Conservation (phyloP, 2,888 invertebrate genomes). For the Rhagium mordax region DNA sequence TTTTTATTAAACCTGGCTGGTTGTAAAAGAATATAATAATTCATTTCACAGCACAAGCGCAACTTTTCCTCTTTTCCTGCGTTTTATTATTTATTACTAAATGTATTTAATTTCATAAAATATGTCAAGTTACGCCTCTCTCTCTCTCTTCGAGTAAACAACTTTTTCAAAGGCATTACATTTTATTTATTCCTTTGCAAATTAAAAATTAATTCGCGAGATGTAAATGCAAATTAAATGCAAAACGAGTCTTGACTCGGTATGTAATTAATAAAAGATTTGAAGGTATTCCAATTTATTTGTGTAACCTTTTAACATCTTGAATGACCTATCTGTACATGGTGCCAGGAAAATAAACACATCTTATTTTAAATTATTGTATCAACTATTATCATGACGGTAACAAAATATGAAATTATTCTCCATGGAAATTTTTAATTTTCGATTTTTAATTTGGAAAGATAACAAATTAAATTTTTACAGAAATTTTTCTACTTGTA, state of each 20-base stretch:
- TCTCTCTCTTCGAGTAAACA: background rate
- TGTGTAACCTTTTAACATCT: background rate
- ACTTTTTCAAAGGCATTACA: background rate
- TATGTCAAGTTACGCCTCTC: background rate
- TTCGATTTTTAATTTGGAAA: too few species aligned
- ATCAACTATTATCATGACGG: too few species aligned
- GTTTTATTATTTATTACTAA: conserved; percentile 2
- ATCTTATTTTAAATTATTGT: too few species aligned
- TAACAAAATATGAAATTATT: too few species aligned
- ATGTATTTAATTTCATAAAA: conserved; percentile 10
- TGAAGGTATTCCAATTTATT: background rate
- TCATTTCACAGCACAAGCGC: background rate
- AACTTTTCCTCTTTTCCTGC: background rate
- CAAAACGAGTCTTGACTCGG: background rate
- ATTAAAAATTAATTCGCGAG: conserved; percentile 17
- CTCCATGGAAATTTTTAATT: too few species aligned
- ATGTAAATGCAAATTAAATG: conserved; percentile 11
- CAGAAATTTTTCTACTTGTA: too few species aligned
- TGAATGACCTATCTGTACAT: too few species aligned
- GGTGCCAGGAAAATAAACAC: too few species aligned
- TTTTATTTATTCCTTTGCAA: conserved; percentile 13
- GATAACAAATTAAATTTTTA: too few species aligned
- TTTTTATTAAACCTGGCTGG: conserved; percentile 4
- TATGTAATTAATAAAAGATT: background rate
- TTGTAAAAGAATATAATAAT: conserved; percentile 2